A percentile compares a stretch with the other conserved stretches of the same genome.
Conservation (phyloP, 2,113 vertebrate genomes). For the Neomonachus schauinslandi region DNA sequence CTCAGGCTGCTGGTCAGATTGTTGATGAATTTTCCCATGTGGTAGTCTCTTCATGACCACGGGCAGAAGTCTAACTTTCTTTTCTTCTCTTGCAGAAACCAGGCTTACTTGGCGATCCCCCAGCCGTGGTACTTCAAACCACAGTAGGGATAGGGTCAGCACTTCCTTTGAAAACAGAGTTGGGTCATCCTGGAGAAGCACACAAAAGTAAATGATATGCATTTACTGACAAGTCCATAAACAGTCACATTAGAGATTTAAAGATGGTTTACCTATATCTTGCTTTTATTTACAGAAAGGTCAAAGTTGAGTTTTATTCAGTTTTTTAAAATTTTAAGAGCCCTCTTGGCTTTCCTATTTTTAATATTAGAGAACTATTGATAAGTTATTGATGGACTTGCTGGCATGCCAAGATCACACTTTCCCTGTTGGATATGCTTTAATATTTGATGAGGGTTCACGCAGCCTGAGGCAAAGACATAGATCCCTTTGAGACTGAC, state of each 20-base stretch:
- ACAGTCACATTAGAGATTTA: background rate
- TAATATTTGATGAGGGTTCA: slow-evolving; percentile 42
- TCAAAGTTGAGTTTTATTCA: slow-evolving; percentile 16
- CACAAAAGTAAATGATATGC: slow-evolving; percentile 89
- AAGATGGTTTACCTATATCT: background rate
- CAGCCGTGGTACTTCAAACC: slow-evolving; percentile 92
- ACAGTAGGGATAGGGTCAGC: slow-evolving; percentile 90
- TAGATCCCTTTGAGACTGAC: background rate
- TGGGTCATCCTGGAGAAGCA: slow-evolving; percentile 93
- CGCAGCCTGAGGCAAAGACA: background rate
- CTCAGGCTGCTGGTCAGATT: background rate
- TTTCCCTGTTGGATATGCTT: background rate
- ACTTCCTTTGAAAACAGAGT: slow-evolving; percentile 86
- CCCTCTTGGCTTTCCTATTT: background rate
- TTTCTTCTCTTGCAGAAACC: slow-evolving; percentile 88
- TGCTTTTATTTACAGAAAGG: background rate
- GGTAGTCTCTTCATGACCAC: rapidly evolving
- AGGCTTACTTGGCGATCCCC: slow-evolving; percentile 95
- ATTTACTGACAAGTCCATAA: background rate
- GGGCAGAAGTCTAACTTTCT: background rate
- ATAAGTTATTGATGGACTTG: slow-evolving; percentile 20
- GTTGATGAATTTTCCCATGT: background rate
- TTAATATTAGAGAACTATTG: slow-evolving; percentile 12
- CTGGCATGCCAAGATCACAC: background rate
- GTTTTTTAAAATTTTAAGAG: slow-evolving; percentile 32